phyloP scores from a whole-genome alignment of 2,113 vertebrate species.

The Pimephales promelas region DNA sequence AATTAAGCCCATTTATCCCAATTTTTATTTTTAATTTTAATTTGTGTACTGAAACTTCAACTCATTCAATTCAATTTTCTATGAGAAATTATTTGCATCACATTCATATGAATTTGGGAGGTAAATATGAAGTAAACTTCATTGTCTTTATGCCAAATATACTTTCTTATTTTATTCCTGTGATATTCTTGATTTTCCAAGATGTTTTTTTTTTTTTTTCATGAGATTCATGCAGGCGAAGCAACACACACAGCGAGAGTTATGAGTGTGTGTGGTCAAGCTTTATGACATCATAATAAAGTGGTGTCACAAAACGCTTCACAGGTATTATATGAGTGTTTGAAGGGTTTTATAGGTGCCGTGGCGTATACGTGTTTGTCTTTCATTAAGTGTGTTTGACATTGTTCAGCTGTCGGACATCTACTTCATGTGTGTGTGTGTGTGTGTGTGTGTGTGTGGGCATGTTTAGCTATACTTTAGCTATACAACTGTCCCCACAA shows the following conservation, averaged over 20 bases:
- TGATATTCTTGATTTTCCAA: neutral
- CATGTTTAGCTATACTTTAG: no score
- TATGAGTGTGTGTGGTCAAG: neutral
- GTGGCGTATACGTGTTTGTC: neutral
- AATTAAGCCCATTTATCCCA: neutral
- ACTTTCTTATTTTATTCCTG: neutral
- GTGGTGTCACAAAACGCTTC: neutral
- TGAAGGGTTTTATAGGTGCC: neutral
- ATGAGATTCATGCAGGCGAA: neutral
- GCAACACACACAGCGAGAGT: neutral
- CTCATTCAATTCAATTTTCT: neutral
- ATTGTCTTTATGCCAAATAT: neutral
- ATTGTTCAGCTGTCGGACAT: neutral
- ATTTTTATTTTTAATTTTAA: no score
- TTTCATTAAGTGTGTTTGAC: neutral
- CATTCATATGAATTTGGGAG: neutral
- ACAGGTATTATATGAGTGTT: neutral
- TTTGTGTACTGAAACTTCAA: neutral
- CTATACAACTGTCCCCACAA: no score
- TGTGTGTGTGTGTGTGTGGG: no score
- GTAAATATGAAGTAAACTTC: neutral
- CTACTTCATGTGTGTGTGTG: neutral
- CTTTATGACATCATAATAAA: slow-evolving; percentile 15
- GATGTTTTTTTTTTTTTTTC: no score
- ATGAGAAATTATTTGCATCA: neutral